A percentile compares a stretch with the other conserved stretches of the same genome.
Evolutionary conservation across 2,797 vertebrate genomes (phyloP).

Genomic region (Cichlasoma orientale): DNA sequence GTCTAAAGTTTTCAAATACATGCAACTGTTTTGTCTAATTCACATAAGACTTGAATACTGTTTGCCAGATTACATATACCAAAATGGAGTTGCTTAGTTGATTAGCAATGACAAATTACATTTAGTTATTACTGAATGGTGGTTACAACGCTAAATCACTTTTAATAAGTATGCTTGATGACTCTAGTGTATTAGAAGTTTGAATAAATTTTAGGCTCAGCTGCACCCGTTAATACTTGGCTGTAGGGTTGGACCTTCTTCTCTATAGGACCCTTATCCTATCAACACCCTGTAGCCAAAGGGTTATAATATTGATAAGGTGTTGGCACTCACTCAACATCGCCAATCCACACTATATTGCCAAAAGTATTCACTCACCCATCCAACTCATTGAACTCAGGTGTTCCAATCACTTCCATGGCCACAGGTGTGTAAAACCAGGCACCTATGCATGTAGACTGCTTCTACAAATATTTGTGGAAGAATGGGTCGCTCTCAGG

Average conservation of each 20-base stretch:
- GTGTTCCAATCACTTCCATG: no score
- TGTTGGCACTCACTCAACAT: neutral
- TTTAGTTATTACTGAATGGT: neutral
- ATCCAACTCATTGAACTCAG: no score
- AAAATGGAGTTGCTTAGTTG: no score
- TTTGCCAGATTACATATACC: neutral
- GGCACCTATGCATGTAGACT: no score
- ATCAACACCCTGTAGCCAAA: no score
- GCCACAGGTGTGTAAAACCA: no score
- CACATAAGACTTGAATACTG: no score
- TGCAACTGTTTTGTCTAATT: no score
- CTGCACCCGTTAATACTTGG: neutral
- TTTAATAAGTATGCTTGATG: neutral
- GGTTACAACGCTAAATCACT: neutral
- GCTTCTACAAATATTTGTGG: no score
- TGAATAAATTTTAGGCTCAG: neutral
- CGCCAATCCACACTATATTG: no score
- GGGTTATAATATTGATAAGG: neutral
- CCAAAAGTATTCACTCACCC: no score
- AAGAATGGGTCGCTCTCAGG: no score
- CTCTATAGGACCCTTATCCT: neutral
- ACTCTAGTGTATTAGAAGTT: neutral
- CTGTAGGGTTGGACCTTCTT: neutral
- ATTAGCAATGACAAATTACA: neutral
- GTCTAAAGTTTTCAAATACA: neutral